phyloP scores from a whole-genome alignment of 2,888 invertebrate genomes.

The Dastarcus helophoroides region DNA sequence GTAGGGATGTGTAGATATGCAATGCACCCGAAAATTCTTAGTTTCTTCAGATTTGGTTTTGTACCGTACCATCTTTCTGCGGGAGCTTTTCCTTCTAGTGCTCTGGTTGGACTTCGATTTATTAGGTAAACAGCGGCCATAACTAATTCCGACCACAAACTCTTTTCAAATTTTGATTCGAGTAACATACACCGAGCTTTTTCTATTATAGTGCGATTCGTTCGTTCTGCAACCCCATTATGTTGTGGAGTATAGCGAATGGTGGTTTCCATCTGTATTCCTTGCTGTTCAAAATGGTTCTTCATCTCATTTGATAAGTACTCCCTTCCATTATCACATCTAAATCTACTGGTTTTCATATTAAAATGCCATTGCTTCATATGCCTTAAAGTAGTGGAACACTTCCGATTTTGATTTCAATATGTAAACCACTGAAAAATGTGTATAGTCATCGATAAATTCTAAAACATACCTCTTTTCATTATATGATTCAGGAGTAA shows the following conservation, averaged over 20 bases:
- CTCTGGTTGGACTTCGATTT: conserved; percentile 26
- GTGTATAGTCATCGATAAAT: conserved; percentile 27
- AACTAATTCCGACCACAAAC: conserved; percentile 30
- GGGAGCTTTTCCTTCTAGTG: conserved; percentile 25
- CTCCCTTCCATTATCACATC: conserved; percentile 24
- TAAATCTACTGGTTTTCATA: conserved; percentile 3
- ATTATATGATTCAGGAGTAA: conserved; percentile 21
- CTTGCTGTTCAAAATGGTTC: conserved; percentile 15
- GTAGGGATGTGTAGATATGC: conserved; percentile 9
- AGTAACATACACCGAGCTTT: conserved; percentile 25
- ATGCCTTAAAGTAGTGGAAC: conserved; percentile 16
- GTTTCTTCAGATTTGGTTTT: conserved; percentile 23
- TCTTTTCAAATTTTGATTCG: conserved; percentile 22
- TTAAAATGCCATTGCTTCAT: conserved; percentile 14
- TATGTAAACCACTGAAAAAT: conserved; percentile 23
- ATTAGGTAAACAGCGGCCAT: conserved; percentile 24
- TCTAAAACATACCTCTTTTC: conserved; percentile 22
- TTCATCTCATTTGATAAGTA: conserved; percentile 25
- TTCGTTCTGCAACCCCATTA: too few species aligned
- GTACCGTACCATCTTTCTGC: conserved; percentile 26
- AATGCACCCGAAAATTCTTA: conserved; percentile 23
- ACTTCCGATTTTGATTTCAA: conserved; percentile 7
- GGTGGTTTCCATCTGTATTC: conserved; percentile 23
- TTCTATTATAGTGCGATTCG: too few species aligned
- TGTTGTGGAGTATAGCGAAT: conserved; percentile 14